Percentiles rank a stretch among this genome's conserved stretches.
Conservation (phyloP, 2,797 vertebrate species). For the Leptoclinus maculatus region DNA sequence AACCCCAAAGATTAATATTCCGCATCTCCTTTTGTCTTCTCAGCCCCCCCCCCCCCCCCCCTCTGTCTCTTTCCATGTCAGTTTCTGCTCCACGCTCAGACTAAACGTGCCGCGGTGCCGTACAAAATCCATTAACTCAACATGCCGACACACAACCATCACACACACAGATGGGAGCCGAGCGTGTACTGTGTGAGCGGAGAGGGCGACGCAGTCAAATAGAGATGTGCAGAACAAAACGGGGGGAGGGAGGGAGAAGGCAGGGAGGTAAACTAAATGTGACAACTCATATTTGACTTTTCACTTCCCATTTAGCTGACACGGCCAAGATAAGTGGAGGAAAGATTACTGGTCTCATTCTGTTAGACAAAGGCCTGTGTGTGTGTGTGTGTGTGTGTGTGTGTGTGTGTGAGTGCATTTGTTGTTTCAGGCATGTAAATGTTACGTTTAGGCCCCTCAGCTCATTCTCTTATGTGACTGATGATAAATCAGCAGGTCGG, state of each 20-base stretch:
- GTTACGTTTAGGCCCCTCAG: slow-evolving; percentile 23
- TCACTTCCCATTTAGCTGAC: slow-evolving; percentile 81
- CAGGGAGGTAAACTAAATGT: slow-evolving; percentile 79
- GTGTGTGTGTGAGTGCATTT: slow-evolving; percentile 45
- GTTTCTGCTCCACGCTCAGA: slow-evolving; percentile 51
- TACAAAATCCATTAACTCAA: slow-evolving; percentile 70
- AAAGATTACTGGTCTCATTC: slow-evolving; percentile 75
- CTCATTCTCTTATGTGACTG: slow-evolving; percentile 28
- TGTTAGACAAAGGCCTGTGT: slow-evolving; percentile 68
- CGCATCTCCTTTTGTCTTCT: slow-evolving; percentile 16
- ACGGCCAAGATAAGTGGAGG: slow-evolving; percentile 73
- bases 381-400: slow-evolving; percentile 24
- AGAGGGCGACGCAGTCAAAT: slow-evolving; percentile 68
- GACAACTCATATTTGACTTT: slow-evolving; percentile 83
- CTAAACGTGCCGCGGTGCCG: slow-evolving; percentile 50
- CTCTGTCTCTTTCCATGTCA: slow-evolving; percentile 34
- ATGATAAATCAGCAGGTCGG: slow-evolving; percentile 34
- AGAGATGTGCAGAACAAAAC: slow-evolving; percentile 53
- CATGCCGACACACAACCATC: slow-evolving; percentile 56
- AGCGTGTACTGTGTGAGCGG: slow-evolving; percentile 48
- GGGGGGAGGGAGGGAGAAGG: slow-evolving; percentile 37
- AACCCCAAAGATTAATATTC: neutral
- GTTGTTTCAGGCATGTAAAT: slow-evolving; percentile 62
- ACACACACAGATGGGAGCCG: slow-evolving; percentile 47
- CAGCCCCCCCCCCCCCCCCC: neutral